These are phyloP conservation scores for Nomada fucata DNA, from an alignment of 2,888 invertebrate genomes.

Conservation along the genomic window DNA sequence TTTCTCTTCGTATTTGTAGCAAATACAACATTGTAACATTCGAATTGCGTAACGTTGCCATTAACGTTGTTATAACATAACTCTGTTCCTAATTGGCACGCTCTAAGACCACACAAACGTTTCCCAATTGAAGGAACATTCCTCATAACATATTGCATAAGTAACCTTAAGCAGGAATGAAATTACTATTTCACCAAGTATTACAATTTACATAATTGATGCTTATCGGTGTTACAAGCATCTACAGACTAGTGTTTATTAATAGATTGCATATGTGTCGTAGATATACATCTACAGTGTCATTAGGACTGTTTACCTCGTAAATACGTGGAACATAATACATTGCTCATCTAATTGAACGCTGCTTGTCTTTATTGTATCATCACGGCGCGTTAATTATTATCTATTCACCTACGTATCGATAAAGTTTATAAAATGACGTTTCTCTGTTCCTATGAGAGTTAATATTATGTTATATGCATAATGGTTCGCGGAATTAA, in stretches of 20 bases:
- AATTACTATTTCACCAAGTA: not conserved
- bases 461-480: constrained; percentile 12
- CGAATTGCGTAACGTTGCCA: not conserved
- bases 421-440: constrained; percentile 37
- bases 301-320: not conserved
- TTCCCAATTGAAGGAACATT: not conserved
- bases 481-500: constrained; percentile 25
- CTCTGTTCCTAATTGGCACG: not conserved
- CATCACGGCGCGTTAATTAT: constrained; percentile 9
- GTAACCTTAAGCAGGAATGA: not conserved
- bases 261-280: not conserved
- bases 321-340: not conserved
- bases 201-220: not conserved
- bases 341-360: not conserved
- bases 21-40: not conserved
- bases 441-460: constrained; percentile 32
- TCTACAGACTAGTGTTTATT: not conserved
- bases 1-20: not conserved
- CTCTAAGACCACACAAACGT: not conserved
- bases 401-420: not conserved
- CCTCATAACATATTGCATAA: not conserved
- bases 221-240: not conserved
- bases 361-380: not conserved
- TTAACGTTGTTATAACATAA: not conserved
- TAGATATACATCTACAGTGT: not conserved